These are phyloP conservation scores for Drosophila austrosaltans DNA, from an alignment of 2,888 invertebrate genomes.

Conservation along the genomic window DNA sequence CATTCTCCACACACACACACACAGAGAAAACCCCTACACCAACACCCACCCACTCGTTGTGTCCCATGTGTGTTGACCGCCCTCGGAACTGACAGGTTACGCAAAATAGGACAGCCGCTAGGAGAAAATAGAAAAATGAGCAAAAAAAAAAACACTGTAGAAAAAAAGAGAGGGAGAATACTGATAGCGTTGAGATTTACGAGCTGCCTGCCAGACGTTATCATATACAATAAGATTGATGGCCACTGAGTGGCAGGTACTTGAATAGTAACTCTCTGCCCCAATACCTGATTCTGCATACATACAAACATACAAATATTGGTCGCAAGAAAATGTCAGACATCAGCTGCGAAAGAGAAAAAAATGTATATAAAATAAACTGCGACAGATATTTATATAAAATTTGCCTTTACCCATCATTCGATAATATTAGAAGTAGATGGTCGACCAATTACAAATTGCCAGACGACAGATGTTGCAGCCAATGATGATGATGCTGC, in stretches of 20 bases:
- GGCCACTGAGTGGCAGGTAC: slow-evolving; percentile 59
- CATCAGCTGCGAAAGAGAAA: neutral
- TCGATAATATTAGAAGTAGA: slow-evolving; percentile 15
- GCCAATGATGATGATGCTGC: neutral
- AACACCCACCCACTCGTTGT: slow-evolving; percentile 36
- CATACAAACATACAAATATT: slow-evolving; percentile 36
- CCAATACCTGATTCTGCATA: slow-evolving; percentile 44
- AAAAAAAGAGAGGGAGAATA: slow-evolving; percentile 19
- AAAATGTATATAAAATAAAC: slow-evolving; percentile 68
- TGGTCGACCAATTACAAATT: slow-evolving; percentile 57
- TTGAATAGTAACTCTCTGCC: slow-evolving; percentile 7
- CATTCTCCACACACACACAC: slow-evolving; percentile 41
- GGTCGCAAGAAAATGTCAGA: neutral
- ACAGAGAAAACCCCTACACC: neutral
- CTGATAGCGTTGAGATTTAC: slow-evolving; percentile 72
- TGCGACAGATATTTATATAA: slow-evolving; percentile 45
- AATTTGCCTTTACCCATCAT: slow-evolving; percentile 34
- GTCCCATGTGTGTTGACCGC: slow-evolving; percentile 66
- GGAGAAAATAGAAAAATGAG: slow-evolving; percentile 31
- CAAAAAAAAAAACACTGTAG: slow-evolving; percentile 1
- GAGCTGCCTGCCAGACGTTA: slow-evolving; percentile 72
- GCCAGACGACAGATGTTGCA: slow-evolving; percentile 35
- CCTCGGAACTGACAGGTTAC: slow-evolving; percentile 64
- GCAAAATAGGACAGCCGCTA: slow-evolving; percentile 64
- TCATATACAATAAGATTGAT: slow-evolving; percentile 74